Evolutionary conservation across 2,113 vertebrate genomes (phyloP), one percentile per base, ranked within the genome.

Genomic region (Nansenia antarctica): DNA sequence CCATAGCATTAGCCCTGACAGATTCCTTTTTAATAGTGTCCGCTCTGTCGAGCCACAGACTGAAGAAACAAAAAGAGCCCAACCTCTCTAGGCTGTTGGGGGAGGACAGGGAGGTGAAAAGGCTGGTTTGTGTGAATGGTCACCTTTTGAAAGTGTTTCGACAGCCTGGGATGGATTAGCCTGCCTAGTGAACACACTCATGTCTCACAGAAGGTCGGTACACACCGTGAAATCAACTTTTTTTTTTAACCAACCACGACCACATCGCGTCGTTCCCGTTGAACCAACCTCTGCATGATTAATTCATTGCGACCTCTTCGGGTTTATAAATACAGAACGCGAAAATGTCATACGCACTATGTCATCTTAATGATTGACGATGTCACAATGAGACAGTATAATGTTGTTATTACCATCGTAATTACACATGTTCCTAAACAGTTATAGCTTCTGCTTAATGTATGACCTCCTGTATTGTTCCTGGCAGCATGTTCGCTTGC

Each of bases 171-270:
- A 83, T 85, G 68, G 78, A 84, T 83, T 80, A 66, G 69, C 68
- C 60, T 59, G 14, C 31, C 58, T 65, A 73, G 67, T 71, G 62
- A 79, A 81, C 76, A 69, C 60, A 60, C 62, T 27, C 47, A 58
- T 73, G 62, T 74, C 74, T 67, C 26, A 78, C 53, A 31, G 32
- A 65, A 72, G 74, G 82, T 86, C 69, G 71, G 65, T 71, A 68
- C 27, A 67, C 70, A 74, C 76, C 73, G 73, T 87, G 86, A 88
- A 87, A 88, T 86, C 27, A 70, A 80, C 66, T 78, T 82, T 82
- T 87, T 86, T 78, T 82, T 82, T 87, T 86, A 78, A 81, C n/a
- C 24, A 20, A 54, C 62, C 47, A 2, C 76, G 69, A 66, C 78
- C 9, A 62, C 82, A 88, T 86, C 83, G 87, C 72, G 60, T 69